These are phyloP conservation scores for Trematomus bernacchii DNA, from an alignment of 2,797 vertebrate genomes.

Conservation along the genomic window DNA sequence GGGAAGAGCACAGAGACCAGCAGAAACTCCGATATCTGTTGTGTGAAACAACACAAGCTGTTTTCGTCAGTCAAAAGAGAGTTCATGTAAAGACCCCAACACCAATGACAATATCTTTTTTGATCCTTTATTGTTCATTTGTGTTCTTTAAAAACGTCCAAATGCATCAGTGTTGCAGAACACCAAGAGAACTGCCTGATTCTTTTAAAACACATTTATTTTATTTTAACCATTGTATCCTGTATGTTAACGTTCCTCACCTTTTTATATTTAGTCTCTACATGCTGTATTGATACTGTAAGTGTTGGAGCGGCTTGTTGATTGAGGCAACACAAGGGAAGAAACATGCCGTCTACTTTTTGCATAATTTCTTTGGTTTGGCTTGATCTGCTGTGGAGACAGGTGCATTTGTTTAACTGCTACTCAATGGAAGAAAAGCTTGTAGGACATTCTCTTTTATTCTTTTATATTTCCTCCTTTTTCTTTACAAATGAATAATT, in stretches of 20 bases:
- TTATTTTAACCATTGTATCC: background rate
- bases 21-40: background rate
- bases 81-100: background rate
- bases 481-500: slow-evolving; percentile 49
- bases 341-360: slow-evolving; percentile 26
- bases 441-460: slow-evolving; percentile 28
- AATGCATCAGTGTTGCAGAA: background rate
- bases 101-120: too few species aligned
- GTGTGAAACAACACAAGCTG: background rate
- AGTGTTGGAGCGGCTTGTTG: slow-evolving; percentile 31
- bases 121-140: background rate
- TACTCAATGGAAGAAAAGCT: slow-evolving; percentile 10
- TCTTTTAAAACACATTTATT: background rate
- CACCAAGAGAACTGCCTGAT: slow-evolving; percentile 7
- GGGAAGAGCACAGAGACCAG: background rate
- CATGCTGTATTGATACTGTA: slow-evolving; percentile 26
- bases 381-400: slow-evolving; percentile 45
- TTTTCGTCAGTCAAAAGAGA: background rate
- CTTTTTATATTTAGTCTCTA: slow-evolving; percentile 12
- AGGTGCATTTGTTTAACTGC: slow-evolving; percentile 25
- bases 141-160: background rate
- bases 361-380: slow-evolving; percentile 38
- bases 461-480: slow-evolving; percentile 12
- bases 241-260: slow-evolving; percentile 21
- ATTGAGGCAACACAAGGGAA: slow-evolving; percentile 60